Base-by-base conservation (phyloP, 2,113 vertebrate species). In the Ardeotis arabs region DNA sequence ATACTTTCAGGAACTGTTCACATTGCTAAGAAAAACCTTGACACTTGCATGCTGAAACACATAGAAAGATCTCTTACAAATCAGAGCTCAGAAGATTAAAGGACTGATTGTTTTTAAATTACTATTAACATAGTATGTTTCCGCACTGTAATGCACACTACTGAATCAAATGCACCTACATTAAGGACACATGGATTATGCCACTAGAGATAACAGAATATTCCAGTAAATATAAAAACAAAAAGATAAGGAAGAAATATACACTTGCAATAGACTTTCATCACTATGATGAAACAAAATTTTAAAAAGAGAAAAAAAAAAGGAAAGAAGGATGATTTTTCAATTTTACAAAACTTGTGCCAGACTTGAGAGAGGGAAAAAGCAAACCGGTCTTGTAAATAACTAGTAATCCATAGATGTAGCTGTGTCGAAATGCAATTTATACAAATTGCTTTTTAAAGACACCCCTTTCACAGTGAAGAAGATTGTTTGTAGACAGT, bases 241-340 rank as follows among this genome's bases (percentile, higher is more conserved):
- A 63, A 64, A 80, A 67, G 2, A 50, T 12, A 50, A 29, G 12
- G 25, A 62, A 58, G 19, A 76, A 66, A 77, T 31, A 70, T 1
- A 4, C 17, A 50, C 13, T 39, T 70, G 16, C 14, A 47, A 37
- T 23, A 78, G n/a, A 56, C 13, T 74, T 89, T 74, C 14, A 74
- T 14, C 10, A 62, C 9, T 4, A 74, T 22, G 9, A 31, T 8
- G 31, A 89, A 84, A 62, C 12, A 41, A 56, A 33, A 44, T 44
- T 44, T 44, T 44, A 44, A 47, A 22, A 27, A 7, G 2, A 1
- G 5, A 1, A 0, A 1, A 2, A 5, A 5, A 17, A 9, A 20
- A 24, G 13, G 12, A 25, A 55, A 24, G 9, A 80, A 63, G 12
- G 11, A 35, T 25, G 3, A 13, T 27, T 39, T 76, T 77, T 44